phyloP scores from a whole-genome alignment of 2,113 vertebrate genomes.

The Lepus timidus region DNA sequence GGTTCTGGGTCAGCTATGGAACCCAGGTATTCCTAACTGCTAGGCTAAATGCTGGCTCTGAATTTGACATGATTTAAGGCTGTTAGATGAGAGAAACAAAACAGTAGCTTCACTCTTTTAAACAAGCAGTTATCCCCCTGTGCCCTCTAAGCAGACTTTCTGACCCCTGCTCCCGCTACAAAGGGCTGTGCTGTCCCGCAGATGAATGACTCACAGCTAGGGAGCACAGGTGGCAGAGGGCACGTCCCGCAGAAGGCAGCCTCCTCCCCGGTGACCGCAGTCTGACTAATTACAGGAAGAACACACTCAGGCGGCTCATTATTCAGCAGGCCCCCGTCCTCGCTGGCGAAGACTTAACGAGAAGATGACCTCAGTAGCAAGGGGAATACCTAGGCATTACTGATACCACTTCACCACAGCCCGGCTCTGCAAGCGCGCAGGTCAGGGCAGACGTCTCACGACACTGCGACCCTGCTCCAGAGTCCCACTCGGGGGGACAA shows the following conservation, averaged over 20 bases:
- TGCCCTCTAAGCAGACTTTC: constrained; percentile 7
- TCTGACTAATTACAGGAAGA: constrained; percentile 48
- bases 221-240: neutral
- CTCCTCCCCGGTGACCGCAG: constrained; percentile 35
- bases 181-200: constrained; percentile 22
- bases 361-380: constrained; percentile 54
- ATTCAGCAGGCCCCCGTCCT: constrained; percentile 4
- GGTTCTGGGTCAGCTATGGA: too few relatives aligned
- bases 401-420: neutral
- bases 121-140: neutral
- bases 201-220: neutral
- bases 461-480: neutral
- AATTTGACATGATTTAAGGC: neutral
- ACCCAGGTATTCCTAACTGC: too few relatives aligned
- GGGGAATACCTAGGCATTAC: neutral
- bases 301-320: constrained; percentile 23
- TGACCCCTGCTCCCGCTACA: neutral
- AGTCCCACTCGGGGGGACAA: constrained; percentile 2
- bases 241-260: neutral
- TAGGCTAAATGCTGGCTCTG: too few relatives aligned
- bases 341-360: constrained; percentile 52
- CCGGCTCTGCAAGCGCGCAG: neutral
- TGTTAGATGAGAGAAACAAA: neutral
- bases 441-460: neutral
- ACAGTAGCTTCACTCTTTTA: neutral